Evolutionary conservation across 2,888 invertebrate species (phyloP).

Genomic region (Dinocampus coccinellae): DNA sequence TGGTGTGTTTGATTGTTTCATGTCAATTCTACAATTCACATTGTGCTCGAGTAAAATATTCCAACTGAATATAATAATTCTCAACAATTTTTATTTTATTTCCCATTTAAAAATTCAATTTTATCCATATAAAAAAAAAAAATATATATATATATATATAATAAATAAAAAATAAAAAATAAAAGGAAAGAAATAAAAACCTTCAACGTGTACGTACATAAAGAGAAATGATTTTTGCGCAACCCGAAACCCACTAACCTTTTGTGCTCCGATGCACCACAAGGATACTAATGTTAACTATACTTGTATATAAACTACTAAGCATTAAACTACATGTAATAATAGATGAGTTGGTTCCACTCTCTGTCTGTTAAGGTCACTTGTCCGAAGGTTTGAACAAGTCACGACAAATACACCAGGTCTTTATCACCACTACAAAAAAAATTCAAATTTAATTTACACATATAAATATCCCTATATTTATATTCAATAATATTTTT

Average conservation of each 20-base stretch:
- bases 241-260: conserved; percentile 64
- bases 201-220: background rate
- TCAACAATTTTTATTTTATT: background rate
- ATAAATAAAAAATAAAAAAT: too few species aligned
- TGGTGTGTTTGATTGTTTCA: background rate
- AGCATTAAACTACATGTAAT: conserved; percentile 50
- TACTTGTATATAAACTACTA: conserved; percentile 40
- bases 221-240: conserved; percentile 49
- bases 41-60: background rate
- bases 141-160: too few species aligned
- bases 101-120: background rate
- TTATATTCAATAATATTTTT: too few species aligned
- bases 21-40: background rate
- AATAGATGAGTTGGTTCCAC: conserved; percentile 48
- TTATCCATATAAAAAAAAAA: background rate
- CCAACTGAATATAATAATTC: background rate
- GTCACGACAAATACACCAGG: conserved; percentile 50
- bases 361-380: conserved; percentile 58
- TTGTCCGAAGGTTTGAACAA: conserved; percentile 58
- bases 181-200: background rate
- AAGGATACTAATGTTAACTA: conserved; percentile 39
- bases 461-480: background rate
- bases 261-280: conserved; percentile 46
- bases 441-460: too few species aligned
- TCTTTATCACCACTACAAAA: too few species aligned